A percentile compares a stretch with the other conserved stretches of the same genome.
These are phyloP conservation scores for Haemorhous mexicanus DNA, from an alignment of 2,113 vertebrate species.

Conservation along the genomic window DNA sequence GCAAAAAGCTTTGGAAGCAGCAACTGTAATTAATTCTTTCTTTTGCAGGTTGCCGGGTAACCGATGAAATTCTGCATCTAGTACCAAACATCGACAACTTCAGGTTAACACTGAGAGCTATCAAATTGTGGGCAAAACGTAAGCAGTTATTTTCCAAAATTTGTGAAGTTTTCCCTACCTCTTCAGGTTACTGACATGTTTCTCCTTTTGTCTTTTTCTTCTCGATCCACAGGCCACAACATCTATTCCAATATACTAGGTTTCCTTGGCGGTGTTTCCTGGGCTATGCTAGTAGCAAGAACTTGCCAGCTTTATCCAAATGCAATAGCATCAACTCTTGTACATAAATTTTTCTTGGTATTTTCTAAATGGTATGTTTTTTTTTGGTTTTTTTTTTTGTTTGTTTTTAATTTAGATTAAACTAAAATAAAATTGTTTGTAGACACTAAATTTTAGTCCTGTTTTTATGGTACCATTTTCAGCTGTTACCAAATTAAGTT, in stretches of 20 bases:
- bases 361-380: slow-evolving; percentile 91
- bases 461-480: slow-evolving; percentile 78
- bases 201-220: slow-evolving; percentile 62
- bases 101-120: slow-evolving; percentile 88
- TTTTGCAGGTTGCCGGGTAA: slow-evolving; percentile 88
- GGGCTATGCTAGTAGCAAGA: slow-evolving; percentile 92
- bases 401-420: slow-evolving; percentile 65
- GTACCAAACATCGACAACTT: slow-evolving; percentile 92
- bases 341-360: slow-evolving; percentile 93
- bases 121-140: slow-evolving; percentile 96
- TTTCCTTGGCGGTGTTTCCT: slow-evolving; percentile 90
- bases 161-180: neutral
- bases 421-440: slow-evolving; percentile 82
- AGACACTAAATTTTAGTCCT: slow-evolving; percentile 84
- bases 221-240: slow-evolving; percentile 81
- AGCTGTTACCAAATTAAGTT: slow-evolving; percentile 62
- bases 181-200: slow-evolving; percentile 32
- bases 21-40: neutral
- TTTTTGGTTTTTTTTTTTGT: neutral
- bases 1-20: neutral
- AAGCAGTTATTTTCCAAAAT: slow-evolving; percentile 72
- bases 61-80: slow-evolving; percentile 90
- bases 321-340: slow-evolving; percentile 88
- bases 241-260: slow-evolving; percentile 94
- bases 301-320: slow-evolving; percentile 94